Evolutionary conservation across 2,888 invertebrate genomes (phyloP).

Genomic region (Tetragonisca angustula): DNA sequence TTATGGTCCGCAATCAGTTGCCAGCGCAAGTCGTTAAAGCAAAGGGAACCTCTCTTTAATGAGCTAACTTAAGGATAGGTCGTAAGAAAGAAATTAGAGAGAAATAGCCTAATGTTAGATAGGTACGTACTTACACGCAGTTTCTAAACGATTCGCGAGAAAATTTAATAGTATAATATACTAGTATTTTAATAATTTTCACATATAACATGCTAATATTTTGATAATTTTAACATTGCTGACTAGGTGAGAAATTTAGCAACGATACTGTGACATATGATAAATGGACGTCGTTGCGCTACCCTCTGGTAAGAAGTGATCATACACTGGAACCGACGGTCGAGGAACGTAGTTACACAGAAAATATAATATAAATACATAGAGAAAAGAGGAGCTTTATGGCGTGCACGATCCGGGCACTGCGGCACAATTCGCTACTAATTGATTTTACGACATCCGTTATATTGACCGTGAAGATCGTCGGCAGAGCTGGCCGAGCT

Average conservation of each 20-base stretch:
- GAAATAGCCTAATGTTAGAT: too few species aligned
- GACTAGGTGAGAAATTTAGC: constrained; percentile 5
- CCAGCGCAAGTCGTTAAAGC: not conserved
- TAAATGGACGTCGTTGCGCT: not conserved
- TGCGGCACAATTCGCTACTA: constrained; percentile 77
- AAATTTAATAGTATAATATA: too few species aligned
- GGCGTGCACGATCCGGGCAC: constrained; percentile 59
- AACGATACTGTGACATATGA: not conserved
- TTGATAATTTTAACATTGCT: not conserved
- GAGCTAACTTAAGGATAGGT: not conserved
- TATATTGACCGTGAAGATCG: constrained; percentile 81
- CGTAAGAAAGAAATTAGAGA: not conserved
- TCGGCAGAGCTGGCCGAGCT: constrained; percentile 36
- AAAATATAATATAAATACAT: constrained; percentile 25
- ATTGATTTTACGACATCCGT: constrained; percentile 78
- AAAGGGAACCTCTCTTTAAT: not conserved
- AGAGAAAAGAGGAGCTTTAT: constrained; percentile 41
- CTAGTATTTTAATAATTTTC: too few species aligned
- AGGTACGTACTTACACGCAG: not conserved
- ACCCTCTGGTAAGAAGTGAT: constrained; percentile 27
- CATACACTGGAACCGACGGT: constrained; percentile 25
- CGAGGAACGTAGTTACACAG: constrained; percentile 5
- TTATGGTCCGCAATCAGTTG: too few species aligned
- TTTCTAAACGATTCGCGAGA: not conserved
- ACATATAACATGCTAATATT: too few species aligned